Percentiles rank a stretch among this genome's conserved stretches.
Conservation (phyloP, 2,797 vertebrate species). For the Hapalemur alaotrensis region DNA sequence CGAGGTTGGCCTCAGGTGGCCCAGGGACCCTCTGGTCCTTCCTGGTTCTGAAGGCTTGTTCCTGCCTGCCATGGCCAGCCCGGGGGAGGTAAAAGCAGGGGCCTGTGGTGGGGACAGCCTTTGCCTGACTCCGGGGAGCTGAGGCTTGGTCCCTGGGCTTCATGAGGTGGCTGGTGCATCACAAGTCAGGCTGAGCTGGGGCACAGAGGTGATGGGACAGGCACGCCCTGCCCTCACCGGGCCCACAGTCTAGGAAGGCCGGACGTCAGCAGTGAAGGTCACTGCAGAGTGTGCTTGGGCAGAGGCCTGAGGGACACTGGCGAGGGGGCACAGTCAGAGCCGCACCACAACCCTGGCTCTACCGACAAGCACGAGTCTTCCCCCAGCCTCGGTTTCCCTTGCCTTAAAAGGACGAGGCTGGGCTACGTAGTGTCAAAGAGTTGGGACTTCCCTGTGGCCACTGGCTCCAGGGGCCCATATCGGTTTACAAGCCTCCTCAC, state of each 20-base stretch:
- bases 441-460: background rate
- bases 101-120: rapidly evolving
- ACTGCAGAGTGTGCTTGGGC: rapidly evolving
- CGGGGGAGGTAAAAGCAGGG: background rate
- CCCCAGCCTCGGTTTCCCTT: background rate
- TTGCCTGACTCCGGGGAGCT: background rate
- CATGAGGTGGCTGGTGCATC: rapidly evolving
- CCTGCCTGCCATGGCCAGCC: background rate
- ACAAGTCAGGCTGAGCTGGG: background rate
- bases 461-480: background rate
- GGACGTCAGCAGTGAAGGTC: rapidly evolving
- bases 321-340: rapidly evolving
- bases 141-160: background rate
- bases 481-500: rapidly evolving
- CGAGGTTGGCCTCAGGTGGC: background rate
- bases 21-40: background rate
- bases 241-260: rapidly evolving
- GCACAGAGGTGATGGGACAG: background rate
- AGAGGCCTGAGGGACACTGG: background rate
- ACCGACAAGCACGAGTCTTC: background rate
- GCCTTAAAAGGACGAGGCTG: background rate
- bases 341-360: background rate
- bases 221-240: rapidly evolving
- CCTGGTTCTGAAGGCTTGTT: background rate
- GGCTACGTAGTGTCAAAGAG: rapidly evolving